Evolutionary conservation across 2,113 vertebrate genomes (phyloP).

Genomic region (Bubalus kerabau): DNA sequence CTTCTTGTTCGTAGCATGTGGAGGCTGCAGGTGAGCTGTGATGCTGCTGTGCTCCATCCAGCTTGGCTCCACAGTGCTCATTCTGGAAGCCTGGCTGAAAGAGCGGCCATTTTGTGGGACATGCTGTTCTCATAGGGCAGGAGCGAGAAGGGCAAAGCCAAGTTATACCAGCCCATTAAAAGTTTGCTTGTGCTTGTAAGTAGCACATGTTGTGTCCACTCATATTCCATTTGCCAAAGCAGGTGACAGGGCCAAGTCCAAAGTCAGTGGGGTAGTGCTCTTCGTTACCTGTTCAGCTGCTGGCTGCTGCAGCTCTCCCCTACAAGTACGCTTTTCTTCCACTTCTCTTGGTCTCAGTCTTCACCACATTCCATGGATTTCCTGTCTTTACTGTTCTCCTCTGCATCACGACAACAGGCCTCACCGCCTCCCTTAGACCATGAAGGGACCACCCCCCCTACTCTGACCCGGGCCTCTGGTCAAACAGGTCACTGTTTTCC

Average conservation of each 20-base stretch:
- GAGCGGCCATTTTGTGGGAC: too few species aligned
- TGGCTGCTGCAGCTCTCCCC: background rate
- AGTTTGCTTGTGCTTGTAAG: background rate
- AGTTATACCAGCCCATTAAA: background rate
- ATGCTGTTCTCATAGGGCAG: background rate
- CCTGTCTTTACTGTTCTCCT: background rate
- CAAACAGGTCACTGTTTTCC: background rate
- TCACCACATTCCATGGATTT: background rate
- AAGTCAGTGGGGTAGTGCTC: background rate
- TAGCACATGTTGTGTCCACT: background rate
- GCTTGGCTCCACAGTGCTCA: background rate
- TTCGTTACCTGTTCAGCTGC: background rate
- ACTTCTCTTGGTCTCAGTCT: background rate
- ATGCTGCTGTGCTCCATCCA: background rate
- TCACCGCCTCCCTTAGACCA: background rate
- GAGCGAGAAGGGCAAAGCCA: background rate
- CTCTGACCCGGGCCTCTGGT: background rate
- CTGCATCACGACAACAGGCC: background rate
- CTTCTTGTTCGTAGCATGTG: background rate
- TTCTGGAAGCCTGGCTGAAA: background rate
- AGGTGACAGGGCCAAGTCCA: background rate
- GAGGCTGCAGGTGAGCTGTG: background rate
- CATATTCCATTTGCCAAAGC: background rate
- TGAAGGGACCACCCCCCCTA: background rate
- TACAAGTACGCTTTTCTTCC: background rate